Evolutionary conservation across 2,888 invertebrate species (phyloP).

Genomic region (Polyommatus iphigenia): DNA sequence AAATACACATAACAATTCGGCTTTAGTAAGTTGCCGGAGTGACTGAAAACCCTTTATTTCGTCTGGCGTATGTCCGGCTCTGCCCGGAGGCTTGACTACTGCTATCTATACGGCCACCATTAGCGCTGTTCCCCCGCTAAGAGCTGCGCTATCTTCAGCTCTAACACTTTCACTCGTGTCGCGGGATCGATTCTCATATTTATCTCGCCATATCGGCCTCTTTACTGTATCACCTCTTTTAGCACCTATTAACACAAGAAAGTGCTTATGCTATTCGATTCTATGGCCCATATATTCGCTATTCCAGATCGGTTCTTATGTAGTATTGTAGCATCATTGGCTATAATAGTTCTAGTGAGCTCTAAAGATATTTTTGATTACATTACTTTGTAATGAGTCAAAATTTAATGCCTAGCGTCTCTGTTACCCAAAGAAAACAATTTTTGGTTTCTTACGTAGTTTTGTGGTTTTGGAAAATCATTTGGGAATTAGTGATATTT

Average conservation of each 20-base stretch:
- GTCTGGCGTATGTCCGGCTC: too few relatives aligned
- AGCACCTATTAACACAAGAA: slow-evolving; percentile 4
- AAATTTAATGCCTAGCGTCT: too few relatives aligned
- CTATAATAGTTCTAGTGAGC: neutral
- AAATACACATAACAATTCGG: too few relatives aligned
- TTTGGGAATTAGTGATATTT: too few relatives aligned
- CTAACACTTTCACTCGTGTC: slow-evolving; percentile 1
- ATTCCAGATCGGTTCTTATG: neutral
- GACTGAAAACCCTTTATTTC: too few relatives aligned
- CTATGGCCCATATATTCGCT: neutral
- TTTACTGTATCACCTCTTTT: neutral
- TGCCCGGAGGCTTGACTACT: neutral
- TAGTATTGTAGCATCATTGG: neutral
- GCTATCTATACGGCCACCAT: neutral
- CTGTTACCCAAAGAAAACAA: too few relatives aligned
- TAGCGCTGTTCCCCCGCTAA: neutral
- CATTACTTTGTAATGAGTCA: too few relatives aligned
- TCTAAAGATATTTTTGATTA: too few relatives aligned
- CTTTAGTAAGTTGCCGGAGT: too few relatives aligned
- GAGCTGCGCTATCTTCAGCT: neutral
- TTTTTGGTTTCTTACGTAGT: too few relatives aligned
- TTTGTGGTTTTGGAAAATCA: too few relatives aligned
- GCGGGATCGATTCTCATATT: neutral
- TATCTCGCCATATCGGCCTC: neutral
- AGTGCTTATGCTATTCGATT: slow-evolving; percentile 13